phyloP scores from a whole-genome alignment of 2,888 invertebrate species.

The Microctonus brassicae region DNA sequence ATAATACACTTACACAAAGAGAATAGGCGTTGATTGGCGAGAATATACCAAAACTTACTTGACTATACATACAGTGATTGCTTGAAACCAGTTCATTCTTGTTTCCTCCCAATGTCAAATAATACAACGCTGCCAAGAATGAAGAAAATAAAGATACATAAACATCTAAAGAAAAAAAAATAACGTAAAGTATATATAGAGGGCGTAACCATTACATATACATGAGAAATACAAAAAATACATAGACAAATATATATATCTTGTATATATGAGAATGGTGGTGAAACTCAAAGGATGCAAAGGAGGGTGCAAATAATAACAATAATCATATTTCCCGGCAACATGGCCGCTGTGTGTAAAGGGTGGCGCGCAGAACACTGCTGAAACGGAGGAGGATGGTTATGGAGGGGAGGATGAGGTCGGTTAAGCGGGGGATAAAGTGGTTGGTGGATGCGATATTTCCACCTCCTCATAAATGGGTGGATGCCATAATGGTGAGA shows the following conservation, averaged over 20 bases:
- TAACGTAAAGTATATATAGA: slow-evolving; percentile 15
- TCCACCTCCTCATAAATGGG: slow-evolving; percentile 19
- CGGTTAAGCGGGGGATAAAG: slow-evolving; percentile 21
- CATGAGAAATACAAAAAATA: neutral
- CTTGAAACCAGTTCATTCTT: too few species aligned
- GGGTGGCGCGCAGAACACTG: slow-evolving; percentile 51
- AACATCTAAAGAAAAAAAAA: slow-evolving; percentile 12
- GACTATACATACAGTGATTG: too few species aligned
- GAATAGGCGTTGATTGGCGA: too few species aligned
- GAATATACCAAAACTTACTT: too few species aligned
- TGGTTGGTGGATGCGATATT: slow-evolving; percentile 39
- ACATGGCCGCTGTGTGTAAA: slow-evolving; percentile 67
- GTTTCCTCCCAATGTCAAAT: too few species aligned
- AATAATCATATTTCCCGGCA: slow-evolving; percentile 70
- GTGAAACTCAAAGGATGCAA: slow-evolving; percentile 48
- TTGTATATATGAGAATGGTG: slow-evolving; percentile 51
- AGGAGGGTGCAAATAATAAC: slow-evolving; percentile 69
- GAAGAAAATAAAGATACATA: too few species aligned
- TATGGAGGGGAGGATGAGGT: slow-evolving; percentile 14
- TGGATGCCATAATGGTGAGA: slow-evolving; percentile 48
- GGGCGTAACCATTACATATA: slow-evolving; percentile 21
- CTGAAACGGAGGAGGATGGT: slow-evolving; percentile 43
- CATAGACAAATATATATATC: neutral
- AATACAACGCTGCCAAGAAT: too few species aligned
- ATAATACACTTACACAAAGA: too few species aligned